Base-by-base conservation (phyloP, 2,797 vertebrate genomes). In the Adelosebastes latens region DNA sequence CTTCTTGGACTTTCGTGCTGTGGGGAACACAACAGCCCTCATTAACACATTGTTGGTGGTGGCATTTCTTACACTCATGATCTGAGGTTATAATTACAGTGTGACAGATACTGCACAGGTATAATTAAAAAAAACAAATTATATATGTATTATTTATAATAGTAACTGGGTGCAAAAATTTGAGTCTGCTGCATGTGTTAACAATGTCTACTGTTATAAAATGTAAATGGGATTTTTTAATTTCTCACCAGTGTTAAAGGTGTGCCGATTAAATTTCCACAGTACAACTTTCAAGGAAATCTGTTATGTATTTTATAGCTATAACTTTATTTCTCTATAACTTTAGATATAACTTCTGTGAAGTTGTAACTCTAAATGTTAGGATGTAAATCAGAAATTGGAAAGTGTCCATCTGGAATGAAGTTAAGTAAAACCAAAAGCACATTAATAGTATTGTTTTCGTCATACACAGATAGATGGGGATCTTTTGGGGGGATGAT, bases 1-100 rank as follows among this genome's bases (percentile, higher is more conserved):
- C 92, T 99, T 99, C 93, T 99, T 99, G 16, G 98, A 99, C 93
- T 99, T 99, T 0, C 98, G 97, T 53, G 98, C 98, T 99, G 95
- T 24, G 73, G 71, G 82, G 22, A 71, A 79, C 68, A 86, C 49
- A 78, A 81, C 12, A 36, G 13, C 13, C 18, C 8, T 70, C 27
- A 72, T 27, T 80, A 90, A 80, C n/a, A 59, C 12, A 27, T 16
- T 39, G 70, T 56, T 68, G 36, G 72, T 39, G 31, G 20, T 36
- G 49, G 6, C 46, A 62, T 71, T 68, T 79, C 64, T 59, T 31
- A 55, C 14, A 58, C 65, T 77, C 46, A 24, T 18, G 49, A 53
- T 61, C 13, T 70, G 49, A 49, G 31, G 22, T 75, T 77, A 42
- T 39, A 70, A 73, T 24, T 72, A 20, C 27, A 53, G 24, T 3